Percentiles rank a stretch among this genome's conserved stretches.
Evolutionary conservation across 2,888 invertebrate genomes (phyloP).

Genomic region (Tetropium fuscum): DNA sequence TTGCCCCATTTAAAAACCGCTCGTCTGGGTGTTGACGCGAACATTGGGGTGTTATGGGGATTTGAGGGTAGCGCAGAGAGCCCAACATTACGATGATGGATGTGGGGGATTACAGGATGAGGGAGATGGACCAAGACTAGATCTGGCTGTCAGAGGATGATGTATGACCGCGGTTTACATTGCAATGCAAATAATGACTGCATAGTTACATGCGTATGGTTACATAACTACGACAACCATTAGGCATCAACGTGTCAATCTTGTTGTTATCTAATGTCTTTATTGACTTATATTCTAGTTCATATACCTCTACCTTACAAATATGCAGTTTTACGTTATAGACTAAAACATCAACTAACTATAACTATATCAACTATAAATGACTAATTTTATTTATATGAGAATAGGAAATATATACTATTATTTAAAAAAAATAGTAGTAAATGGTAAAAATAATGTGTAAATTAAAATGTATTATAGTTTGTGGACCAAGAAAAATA

Average conservation of each 20-base stretch:
- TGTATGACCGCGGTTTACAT: slow-evolving; percentile 59
- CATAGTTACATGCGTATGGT: slow-evolving; percentile 36
- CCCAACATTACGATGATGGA: slow-evolving; percentile 58
- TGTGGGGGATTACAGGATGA: slow-evolving; percentile 59
- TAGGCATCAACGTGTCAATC: slow-evolving; percentile 35
- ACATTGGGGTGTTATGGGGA: slow-evolving; percentile 24
- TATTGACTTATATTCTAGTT: slow-evolving; percentile 1
- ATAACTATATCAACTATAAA: too few species aligned
- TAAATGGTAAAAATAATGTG: too few species aligned
- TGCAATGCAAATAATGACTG: slow-evolving; percentile 45
- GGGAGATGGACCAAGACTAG: slow-evolving; percentile 61
- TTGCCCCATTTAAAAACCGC: slow-evolving; percentile 47
- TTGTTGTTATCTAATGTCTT: slow-evolving; percentile 13
- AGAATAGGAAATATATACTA: too few species aligned
- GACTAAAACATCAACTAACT: too few species aligned
- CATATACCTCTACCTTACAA: too few species aligned
- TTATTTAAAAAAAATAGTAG: too few species aligned
- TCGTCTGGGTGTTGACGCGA: slow-evolving; percentile 43
- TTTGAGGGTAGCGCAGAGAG: slow-evolving; percentile 40
- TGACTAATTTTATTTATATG: too few species aligned
- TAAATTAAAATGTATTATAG: too few species aligned
- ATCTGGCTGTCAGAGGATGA: slow-evolving; percentile 62
- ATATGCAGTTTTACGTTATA: too few species aligned
- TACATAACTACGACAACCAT: slow-evolving; percentile 35
- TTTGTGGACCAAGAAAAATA: too few species aligned